Evolutionary conservation across 1,140 invertebrate genomes (phyloP).

Genomic region (Ips typographus): DNA sequence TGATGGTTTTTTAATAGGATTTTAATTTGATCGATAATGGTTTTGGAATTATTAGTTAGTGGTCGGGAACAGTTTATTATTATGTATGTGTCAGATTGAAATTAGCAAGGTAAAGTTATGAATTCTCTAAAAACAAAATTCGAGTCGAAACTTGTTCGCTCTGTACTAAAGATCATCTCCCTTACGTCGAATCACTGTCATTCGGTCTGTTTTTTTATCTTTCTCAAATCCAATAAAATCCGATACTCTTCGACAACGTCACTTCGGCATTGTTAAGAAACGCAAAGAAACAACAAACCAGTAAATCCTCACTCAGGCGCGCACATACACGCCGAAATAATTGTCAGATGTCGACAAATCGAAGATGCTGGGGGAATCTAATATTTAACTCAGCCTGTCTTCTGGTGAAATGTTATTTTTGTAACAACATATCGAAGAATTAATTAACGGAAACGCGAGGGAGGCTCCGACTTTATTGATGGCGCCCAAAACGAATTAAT

Average conservation of each 20-base stretch:
- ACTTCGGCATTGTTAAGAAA: conserved; percentile 9
- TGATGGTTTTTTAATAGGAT: conserved; percentile 33
- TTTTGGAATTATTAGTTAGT: conserved; percentile 11
- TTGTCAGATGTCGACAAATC: conserved; percentile 19
- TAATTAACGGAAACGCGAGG: conserved; percentile 26
- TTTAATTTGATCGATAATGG: conserved; percentile 23
- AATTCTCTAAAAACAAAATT: too few species aligned
- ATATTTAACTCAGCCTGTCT: conserved; percentile 12
- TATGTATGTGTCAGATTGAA: background rate
- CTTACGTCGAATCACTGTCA: background rate
- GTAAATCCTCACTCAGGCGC: background rate
- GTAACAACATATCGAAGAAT: conserved; percentile 29
- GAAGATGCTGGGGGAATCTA: conserved; percentile 15
- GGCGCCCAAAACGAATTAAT: conserved; percentile 17
- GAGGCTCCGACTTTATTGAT: conserved; percentile 20
- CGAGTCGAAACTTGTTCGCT: too few species aligned
- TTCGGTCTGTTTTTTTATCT: background rate
- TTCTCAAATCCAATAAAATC: too few species aligned
- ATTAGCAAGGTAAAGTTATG: too few species aligned
- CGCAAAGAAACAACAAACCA: background rate
- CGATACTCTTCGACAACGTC: background rate
- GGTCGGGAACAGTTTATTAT: background rate
- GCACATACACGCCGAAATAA: conserved; percentile 15
- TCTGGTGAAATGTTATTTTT: conserved; percentile 12
- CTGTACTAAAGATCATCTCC: background rate